Evolutionary conservation across 2,888 invertebrate genomes (phyloP), one percentile per base, ranked within the genome.

Genomic region (Teinopalpus imperialis): DNA sequence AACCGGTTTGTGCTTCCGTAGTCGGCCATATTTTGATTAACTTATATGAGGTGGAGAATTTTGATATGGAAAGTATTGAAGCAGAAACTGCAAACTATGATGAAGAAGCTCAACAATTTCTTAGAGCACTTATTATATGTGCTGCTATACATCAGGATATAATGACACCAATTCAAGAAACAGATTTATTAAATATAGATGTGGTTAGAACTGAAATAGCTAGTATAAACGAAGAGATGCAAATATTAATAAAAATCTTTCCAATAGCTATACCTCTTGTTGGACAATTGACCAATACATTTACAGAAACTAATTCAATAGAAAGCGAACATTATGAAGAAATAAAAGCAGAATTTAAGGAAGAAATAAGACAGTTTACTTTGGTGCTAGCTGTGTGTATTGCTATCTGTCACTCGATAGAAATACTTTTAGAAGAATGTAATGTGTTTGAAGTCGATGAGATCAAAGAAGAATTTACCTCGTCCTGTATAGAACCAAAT

Each of bases 361-460:
- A 26, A 32, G 41, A 32, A 18, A 24, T 6, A 2, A 32, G 10
- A 26, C 24, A 42, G 2, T 32, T 26, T 12, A 1, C 8, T 12
- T 24, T 3, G 7, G 14, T 2, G 7, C 24, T 2, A 7, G 18
- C 26, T n/a, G 10, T 32, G 5, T 14, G 16, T 26, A 5, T 8
- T 10, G 1, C 7, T 18, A 4, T 27, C 5, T 13, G 26, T 5
- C 6, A 12, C 1, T 30, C 12, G 3, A n/a, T 4, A 34, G 26
- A 42, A 9, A 1, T 27, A 13, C 4, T 20, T 18, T 18, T 18
- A 23, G 43, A 37, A 43, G 43, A 43, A 24, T 16, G 23, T 18
- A 3, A 37, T 5, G 2, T 8, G 3, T 18, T 37, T 1, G 8
- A 37, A 16, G 4, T 31, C 1, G 30, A 43, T 2, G 7, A 30